Conservation (phyloP, 2,888 invertebrate species). For the Drosophila birchii region DNA sequence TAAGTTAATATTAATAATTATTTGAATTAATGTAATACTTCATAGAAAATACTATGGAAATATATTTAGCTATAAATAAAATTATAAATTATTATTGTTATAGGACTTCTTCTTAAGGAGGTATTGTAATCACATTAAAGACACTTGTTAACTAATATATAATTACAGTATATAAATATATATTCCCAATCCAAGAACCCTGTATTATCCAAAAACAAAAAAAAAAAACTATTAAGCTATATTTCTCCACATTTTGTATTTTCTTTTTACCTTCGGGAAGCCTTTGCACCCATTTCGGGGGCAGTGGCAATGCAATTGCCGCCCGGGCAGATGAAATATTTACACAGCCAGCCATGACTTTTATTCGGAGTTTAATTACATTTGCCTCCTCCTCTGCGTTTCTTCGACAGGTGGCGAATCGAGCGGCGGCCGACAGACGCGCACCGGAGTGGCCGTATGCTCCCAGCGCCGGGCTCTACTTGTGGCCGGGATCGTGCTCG, state of each 20-base stretch:
- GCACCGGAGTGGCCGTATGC: conserved; percentile 91
- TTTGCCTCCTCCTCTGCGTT: conserved; percentile 49
- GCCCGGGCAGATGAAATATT: conserved; percentile 33
- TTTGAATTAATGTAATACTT: too few species aligned
- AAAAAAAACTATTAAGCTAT: background rate
- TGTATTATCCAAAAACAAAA: background rate
- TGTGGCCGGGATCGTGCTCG: conserved; percentile 91
- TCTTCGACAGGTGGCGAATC: conserved; percentile 83
- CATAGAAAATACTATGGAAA: too few species aligned
- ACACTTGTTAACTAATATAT: background rate
- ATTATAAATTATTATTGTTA: too few species aligned
- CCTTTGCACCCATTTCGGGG: background rate
- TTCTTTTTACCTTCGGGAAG: conserved; percentile 9
- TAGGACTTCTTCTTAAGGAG: too few species aligned
- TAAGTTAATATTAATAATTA: too few species aligned
- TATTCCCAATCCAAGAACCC: background rate
- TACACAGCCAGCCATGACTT: conserved; percentile 30
- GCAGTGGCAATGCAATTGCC: conserved; percentile 25
- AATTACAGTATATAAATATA: background rate
- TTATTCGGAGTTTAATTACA: conserved; percentile 72
- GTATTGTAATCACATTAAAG: background rate
- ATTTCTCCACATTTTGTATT: conserved; percentile 1
- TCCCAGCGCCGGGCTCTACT: conserved; percentile 94
- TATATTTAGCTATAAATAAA: too few species aligned
- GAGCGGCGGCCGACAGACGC: conserved; percentile 83